A percentile compares a stretch with the other conserved stretches of the same genome.
These are phyloP conservation scores for Ctenochaetus hawaiiensis DNA, from an alignment of 2,797 vertebrate species.

Conservation along the genomic window DNA sequence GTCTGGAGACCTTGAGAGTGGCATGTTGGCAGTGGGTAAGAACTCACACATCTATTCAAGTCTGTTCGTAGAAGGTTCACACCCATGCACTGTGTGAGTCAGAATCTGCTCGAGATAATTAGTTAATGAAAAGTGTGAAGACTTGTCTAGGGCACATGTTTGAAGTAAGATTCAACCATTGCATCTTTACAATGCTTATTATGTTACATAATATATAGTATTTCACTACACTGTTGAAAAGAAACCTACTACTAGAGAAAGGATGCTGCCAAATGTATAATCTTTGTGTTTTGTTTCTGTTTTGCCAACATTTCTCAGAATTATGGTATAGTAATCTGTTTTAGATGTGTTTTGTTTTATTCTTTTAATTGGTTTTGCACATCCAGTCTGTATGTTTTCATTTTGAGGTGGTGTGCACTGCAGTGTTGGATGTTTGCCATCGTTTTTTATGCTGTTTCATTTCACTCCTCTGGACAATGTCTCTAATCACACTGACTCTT, in stretches of 20 bases:
- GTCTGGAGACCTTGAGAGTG: slow-evolving; percentile 96
- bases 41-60: slow-evolving; percentile 25
- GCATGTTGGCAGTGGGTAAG: slow-evolving; percentile 98
- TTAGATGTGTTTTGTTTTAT: slow-evolving; percentile 54
- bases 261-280: slow-evolving; percentile 34
- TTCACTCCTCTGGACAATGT: not conserved
- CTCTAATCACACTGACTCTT: not conserved
- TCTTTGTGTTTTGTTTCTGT: slow-evolving; percentile 49
- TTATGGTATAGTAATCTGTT: slow-evolving; percentile 80
- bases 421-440: slow-evolving; percentile 42
- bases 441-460: slow-evolving; percentile 17
- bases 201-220: not conserved
- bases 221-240: not conserved
- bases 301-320: slow-evolving; percentile 76
- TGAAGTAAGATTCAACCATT: slow-evolving; percentile 2
- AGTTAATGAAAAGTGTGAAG: not conserved
- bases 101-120: not conserved
- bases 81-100: not conserved
- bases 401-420: slow-evolving; percentile 50
- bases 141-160: slow-evolving; percentile 8
- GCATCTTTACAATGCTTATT: slow-evolving; percentile 14
- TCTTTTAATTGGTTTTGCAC: slow-evolving; percentile 18
- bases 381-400: not conserved
- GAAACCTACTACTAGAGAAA: not conserved
- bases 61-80: not conserved